A percentile compares a stretch with the other conserved stretches of the same genome.
phyloP scores from a whole-genome alignment of 2,113 vertebrate species.

The Mus musculus region GRCm39 chr8:112899001-112899500 shows the following conservation, averaged over 20 bases:
- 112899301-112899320: slow-evolving; percentile 56
- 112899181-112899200: slow-evolving; percentile 30
- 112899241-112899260: slow-evolving; percentile 12
- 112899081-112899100: slow-evolving; percentile 10
- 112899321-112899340: slow-evolving; percentile 46
- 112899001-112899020: not conserved
- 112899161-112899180: slow-evolving; percentile 41
- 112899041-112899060: slow-evolving; percentile 25
- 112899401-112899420: slow-evolving; percentile 57
- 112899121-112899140: slow-evolving; percentile 28
- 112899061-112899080: not conserved
- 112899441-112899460: slow-evolving; percentile 25
- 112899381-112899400: slow-evolving; percentile 64
- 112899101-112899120: slow-evolving; percentile 51
- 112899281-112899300: slow-evolving; percentile 20
- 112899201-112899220: slow-evolving; percentile 51
- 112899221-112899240: slow-evolving; percentile 58
- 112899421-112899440: slow-evolving; percentile 42
- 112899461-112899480: not conserved
- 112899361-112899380: slow-evolving; percentile 66
- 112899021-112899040: not conserved
- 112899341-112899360: slow-evolving; percentile 60
- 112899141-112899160: not conserved
- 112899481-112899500: slow-evolving; percentile 55
- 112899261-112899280: slow-evolving; percentile 59